Percentiles rank a stretch among this genome's conserved stretches.
Evolutionary conservation across 2,797 vertebrate species (phyloP).

Genomic region (Periparus ater): DNA sequence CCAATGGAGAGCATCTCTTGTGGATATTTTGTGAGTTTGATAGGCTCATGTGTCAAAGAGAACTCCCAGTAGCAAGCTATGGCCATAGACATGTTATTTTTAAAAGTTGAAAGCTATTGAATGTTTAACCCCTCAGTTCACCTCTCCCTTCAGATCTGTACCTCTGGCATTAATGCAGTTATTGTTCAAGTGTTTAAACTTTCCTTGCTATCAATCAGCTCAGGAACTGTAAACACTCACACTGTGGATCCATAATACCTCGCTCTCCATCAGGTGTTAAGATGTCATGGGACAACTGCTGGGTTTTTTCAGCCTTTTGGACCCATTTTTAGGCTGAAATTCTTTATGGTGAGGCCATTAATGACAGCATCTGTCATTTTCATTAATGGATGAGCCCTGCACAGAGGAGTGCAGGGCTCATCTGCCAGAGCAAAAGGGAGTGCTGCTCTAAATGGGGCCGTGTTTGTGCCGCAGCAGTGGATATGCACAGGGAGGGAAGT

Average conservation of each 20-base stretch:
- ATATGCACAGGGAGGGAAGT: neutral
- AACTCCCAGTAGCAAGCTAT: neutral
- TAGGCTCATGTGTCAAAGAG: neutral
- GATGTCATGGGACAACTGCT: neutral
- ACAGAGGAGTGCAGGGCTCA: neutral
- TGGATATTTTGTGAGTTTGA: neutral
- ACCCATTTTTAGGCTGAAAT: neutral
- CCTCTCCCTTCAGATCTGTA: neutral
- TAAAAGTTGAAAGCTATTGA: neutral
- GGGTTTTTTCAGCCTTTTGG: neutral
- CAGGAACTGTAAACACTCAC: neutral
- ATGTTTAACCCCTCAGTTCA: neutral
- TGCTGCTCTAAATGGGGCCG: fast-evolving
- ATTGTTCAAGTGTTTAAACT: neutral
- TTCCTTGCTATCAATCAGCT: neutral
- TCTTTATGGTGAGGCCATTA: fast-evolving
- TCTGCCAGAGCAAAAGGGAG: neutral
- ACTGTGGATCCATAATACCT: neutral
- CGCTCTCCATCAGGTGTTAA: neutral
- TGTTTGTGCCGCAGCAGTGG: neutral
- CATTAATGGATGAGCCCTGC: no score
- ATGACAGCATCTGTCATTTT: neutral
- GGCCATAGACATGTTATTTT: neutral
- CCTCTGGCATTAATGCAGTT: neutral
- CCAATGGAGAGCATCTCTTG: neutral